These are phyloP conservation scores for Eupithecia subumbrata DNA, from an alignment of 2,888 invertebrate species.

Conservation along the genomic window DNA sequence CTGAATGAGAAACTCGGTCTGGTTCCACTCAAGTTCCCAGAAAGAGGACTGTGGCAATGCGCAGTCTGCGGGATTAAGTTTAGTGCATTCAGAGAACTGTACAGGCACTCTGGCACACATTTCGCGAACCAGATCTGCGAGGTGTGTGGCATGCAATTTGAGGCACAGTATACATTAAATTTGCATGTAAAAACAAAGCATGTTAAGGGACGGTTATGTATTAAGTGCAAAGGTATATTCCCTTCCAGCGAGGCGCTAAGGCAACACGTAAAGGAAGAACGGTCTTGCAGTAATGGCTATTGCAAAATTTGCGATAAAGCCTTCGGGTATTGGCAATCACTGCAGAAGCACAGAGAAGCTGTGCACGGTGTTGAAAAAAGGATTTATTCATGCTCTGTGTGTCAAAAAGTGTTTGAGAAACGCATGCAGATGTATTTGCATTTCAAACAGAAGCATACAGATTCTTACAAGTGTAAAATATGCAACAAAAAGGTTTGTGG, in stretches of 20 bases:
- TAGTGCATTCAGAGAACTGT: constrained; percentile 31
- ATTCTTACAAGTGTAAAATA: constrained; percentile 23
- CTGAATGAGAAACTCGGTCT: constrained; percentile 25
- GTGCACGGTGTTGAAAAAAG: constrained; percentile 25
- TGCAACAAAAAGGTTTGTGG: not conserved
- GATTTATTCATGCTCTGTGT: constrained; percentile 21
- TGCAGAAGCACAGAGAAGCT: constrained; percentile 20
- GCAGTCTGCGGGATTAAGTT: constrained; percentile 12
- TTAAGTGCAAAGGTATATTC: constrained; percentile 15
- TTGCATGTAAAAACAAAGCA: constrained; percentile 14
- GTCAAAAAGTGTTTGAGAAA: constrained; percentile 15
- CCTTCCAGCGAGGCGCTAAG: constrained; percentile 2
- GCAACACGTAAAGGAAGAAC: constrained; percentile 16
- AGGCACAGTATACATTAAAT: constrained; percentile 3
- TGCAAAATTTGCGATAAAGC: constrained; percentile 25
- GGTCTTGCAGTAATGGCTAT: constrained; percentile 8
- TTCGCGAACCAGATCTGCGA: constrained; percentile 39
- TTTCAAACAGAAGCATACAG: constrained; percentile 24
- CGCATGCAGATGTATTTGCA: constrained; percentile 26
- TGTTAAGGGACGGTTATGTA: constrained; percentile 16
- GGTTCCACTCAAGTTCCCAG: constrained; percentile 26
- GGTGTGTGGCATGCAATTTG: constrained; percentile 25
- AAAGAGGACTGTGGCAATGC: constrained; percentile 16
- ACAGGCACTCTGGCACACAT: constrained; percentile 39
- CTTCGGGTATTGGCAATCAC: constrained; percentile 3